Evolutionary conservation across 1,140 invertebrate genomes (phyloP).

Genomic region (Drosophila tristis): DNA sequence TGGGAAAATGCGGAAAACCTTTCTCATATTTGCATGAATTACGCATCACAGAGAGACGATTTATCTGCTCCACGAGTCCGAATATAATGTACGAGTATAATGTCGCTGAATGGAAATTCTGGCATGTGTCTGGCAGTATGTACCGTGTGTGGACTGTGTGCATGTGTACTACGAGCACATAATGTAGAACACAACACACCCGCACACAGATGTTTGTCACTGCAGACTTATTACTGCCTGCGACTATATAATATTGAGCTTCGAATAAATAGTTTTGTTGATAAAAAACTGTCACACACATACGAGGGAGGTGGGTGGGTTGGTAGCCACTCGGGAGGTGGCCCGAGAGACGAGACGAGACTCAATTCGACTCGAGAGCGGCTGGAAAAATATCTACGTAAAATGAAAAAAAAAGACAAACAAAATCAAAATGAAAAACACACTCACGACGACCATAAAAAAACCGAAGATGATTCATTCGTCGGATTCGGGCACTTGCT

Average conservation of each 20-base stretch:
- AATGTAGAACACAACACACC: conserved; percentile 14
- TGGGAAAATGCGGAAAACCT: conserved; percentile 66
- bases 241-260: conserved; percentile 57
- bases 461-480: too few relatives aligned
- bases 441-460: too few relatives aligned
- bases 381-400: too few relatives aligned
- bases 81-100: conserved; percentile 4
- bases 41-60: conserved; percentile 32
- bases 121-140: not conserved
- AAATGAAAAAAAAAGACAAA: too few relatives aligned
- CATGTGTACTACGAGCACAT: conserved; percentile 18
- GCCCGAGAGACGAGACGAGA: too few relatives aligned
- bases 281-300: conserved; percentile 34
- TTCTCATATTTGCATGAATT: conserved; percentile 29
- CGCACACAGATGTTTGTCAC: conserved; percentile 1
- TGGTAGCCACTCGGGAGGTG: too few relatives aligned
- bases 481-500: too few relatives aligned
- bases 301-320: too few relatives aligned
- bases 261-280: conserved; percentile 56
- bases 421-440: too few relatives aligned
- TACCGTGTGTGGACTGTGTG: not conserved
- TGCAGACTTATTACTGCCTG: conserved; percentile 37
- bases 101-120: not conserved
- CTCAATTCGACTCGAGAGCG: too few relatives aligned
- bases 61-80: conserved; percentile 39